phyloP scores from a whole-genome alignment of 2,113 vertebrate species.

The Phyllostomus discolor region DNA sequence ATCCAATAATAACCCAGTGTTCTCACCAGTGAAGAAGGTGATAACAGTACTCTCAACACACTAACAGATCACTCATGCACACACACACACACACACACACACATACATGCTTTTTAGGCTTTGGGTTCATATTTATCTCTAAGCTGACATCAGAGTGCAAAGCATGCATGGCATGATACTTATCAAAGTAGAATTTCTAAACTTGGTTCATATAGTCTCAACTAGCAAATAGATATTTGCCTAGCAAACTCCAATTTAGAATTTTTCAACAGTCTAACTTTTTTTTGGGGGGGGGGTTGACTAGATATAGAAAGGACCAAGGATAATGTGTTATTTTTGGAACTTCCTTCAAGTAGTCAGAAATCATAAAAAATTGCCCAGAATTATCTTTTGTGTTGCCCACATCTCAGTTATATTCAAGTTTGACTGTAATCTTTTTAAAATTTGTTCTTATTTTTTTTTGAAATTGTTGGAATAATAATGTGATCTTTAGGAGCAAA shows the following conservation, averaged over 20 bases:
- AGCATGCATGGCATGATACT: background rate
- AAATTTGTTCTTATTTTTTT: background rate
- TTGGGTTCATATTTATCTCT: background rate
- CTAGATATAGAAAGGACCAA: background rate
- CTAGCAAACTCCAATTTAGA: background rate
- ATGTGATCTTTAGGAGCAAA: background rate
- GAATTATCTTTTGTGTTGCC: background rate
- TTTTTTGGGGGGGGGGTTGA: accelerated
- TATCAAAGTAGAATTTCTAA: background rate
- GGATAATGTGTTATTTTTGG: background rate
- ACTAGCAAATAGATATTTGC: background rate
- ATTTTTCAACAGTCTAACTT: background rate
- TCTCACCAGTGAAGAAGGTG: background rate
- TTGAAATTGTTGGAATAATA: background rate
- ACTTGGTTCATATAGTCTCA: background rate
- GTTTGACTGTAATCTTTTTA: background rate
- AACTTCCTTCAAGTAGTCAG: background rate
- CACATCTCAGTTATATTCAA: background rate
- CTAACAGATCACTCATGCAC: background rate
- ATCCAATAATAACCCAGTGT: background rate
- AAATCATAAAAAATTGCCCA: background rate
- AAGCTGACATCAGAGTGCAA: background rate
- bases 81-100: background rate
- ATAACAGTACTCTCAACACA: background rate
- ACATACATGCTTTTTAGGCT: background rate